Evolutionary conservation across 1,140 invertebrate genomes (phyloP), one percentile per base, ranked within the genome.

Genomic region (Mactra quadrangularis): DNA sequence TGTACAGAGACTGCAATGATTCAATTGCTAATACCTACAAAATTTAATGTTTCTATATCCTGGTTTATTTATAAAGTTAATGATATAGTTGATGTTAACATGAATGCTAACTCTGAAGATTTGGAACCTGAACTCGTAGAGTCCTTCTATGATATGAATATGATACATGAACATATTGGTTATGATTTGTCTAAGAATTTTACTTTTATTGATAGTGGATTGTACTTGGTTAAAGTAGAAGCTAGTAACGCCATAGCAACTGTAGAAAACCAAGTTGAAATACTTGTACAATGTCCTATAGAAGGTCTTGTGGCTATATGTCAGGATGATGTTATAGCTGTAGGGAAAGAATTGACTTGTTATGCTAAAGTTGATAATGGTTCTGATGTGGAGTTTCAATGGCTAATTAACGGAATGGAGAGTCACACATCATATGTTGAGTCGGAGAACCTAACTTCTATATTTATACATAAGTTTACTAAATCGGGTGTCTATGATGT

Each of bases 271-370:
- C 27, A 33, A 9, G 3, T n/a, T 35, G 15, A 41, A 60, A 19
- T 75, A 45, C 1, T 75, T 31, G 53, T 75, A 6, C 72, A 75
- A 27, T 75, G 72, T 60, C 72, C 72, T 17, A 60, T 75, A 11
- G 35, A 75, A 45, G 72, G 35, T 27, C 19, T 75, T 17, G 17
- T 25, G 17, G 72, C 57, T 45, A 27, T 6, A 47, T 75, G 72
- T 47, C 9, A 6, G 29, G 25, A 31, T 13, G 57, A 60, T 19
- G 45, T 25, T 47, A 47, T 75, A 22, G 19, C 4, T 15, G 47
- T 22, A 15, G 72, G 72, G n/a, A 55, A 31, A 3, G 72, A 75
- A 29, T 3, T 75, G 2, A 62, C 1, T 13, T 75, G 72, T 47
- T n/a, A 41, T 4, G 72, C 72, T 41, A 35, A 6, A 25, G 72